Evolutionary conservation across 1,140 invertebrate genomes (phyloP), one percentile per base, ranked within the genome.

Genomic region (Neodiprion pinetum): DNA sequence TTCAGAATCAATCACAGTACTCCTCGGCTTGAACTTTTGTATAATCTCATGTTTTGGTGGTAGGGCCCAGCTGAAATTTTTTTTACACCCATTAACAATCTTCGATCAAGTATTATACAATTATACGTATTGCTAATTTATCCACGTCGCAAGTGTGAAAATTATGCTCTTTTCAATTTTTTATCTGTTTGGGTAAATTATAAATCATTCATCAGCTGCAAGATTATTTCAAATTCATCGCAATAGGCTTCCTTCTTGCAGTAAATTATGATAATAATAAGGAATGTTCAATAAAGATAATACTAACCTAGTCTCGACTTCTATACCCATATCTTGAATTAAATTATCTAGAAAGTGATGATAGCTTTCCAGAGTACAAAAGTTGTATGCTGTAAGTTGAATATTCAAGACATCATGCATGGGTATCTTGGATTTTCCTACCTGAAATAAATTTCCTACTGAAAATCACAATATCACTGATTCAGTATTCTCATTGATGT

Each of bases 301-400:
- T 61, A 61, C 53, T 61, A 12, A 17, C 53, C 53, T 61, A 5
- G 53, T 61, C 77, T 93, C 92, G 49, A 96, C 91, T 79, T 95
- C 92, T 73, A 97, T 85, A 49, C 94, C 93, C 88, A 97, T 90
- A 70, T 90, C 88, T 80, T 93, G 90, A 48, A 94, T 92, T 77
- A 95, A 85, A 80, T 91, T 91, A 80, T 96, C 92, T 70, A 97
- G 88, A 81, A 93, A 93, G 80, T 90, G 92, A 84, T 95, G 95
- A 83, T 92, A 97, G 79, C 87, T 92, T 88, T 98, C 96, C 67
- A 98, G 83, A 10, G 95, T 80, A 11, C 94, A 90, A 88, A 91
- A 98, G 84, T 96, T 93, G 82, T 96, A 96, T 7, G 95, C 93
- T 81, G 91, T 95, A 40, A 97, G 87, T 89, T 94, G 93, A 50